phyloP scores from a whole-genome alignment of 2,113 vertebrate genomes.

The Hippocampus barbouri region DNA sequence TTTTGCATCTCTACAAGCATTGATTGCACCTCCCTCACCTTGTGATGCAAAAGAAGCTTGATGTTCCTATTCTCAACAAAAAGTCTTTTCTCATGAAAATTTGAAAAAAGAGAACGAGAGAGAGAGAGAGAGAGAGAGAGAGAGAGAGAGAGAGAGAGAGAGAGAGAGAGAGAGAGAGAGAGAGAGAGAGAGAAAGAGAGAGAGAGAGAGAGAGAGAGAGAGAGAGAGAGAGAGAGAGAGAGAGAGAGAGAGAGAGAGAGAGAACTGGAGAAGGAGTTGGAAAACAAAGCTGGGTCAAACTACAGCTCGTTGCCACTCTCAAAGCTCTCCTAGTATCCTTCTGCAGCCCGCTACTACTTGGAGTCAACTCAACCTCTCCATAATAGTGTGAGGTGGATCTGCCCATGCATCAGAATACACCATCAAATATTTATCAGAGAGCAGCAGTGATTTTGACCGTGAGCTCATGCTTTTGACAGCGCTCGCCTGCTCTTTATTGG shows the following conservation, averaged over 20 bases:
- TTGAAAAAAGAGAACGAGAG: constrained; percentile 19
- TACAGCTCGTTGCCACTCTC: constrained; percentile 34
- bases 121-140: constrained; percentile 3
- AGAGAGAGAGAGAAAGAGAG: too few relatives aligned
- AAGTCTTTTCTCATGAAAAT: constrained; percentile 61
- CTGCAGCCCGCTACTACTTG: constrained; percentile 20
- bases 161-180: constrained; percentile 3
- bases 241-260: constrained; percentile 2
- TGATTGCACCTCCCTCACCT: constrained; percentile 31
- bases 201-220: constrained; percentile 3
- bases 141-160: not conserved
- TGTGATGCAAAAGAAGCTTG: constrained; percentile 45
- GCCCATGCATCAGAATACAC: constrained; percentile 66
- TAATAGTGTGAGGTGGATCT: constrained; percentile 64
- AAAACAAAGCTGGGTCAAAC: constrained; percentile 49
- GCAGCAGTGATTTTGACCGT: constrained; percentile 68
- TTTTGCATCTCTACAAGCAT: constrained; percentile 12
- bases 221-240: not conserved
- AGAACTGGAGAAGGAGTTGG: constrained; percentile 7
- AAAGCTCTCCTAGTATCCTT: constrained; percentile 33
- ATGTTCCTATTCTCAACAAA: constrained; percentile 57
- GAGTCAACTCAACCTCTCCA: constrained; percentile 62
- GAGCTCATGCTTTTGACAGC: constrained; percentile 70
- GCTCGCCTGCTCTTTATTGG: constrained; percentile 56
- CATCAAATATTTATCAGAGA: constrained; percentile 74